Evolutionary conservation across 2,888 invertebrate genomes (phyloP), one percentile per base, ranked within the genome.

Genomic region (Synanthedon tipuliformis): DNA sequence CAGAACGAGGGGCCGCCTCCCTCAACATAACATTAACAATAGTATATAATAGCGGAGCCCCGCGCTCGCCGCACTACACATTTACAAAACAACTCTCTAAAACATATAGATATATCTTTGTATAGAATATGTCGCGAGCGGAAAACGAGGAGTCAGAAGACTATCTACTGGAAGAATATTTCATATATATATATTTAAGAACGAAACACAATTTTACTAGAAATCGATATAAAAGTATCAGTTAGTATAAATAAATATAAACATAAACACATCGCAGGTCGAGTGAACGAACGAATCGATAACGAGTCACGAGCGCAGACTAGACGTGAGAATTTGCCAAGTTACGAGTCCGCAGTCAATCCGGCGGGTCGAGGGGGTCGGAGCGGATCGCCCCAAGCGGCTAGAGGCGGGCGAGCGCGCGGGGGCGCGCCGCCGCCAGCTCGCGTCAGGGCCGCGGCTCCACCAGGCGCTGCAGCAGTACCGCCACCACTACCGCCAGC

Each of bases 401-500:
- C 64, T 57, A 72, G 56, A 80, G 68, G 65, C 73, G 74, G 66
- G 83, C 80, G 61, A 81, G 78, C 54, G 83, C 81, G 65, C 80
- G 75, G 51, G 79, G 67, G 50, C 67, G 68, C 61, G 81, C 77
- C 76, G 76, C 73, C 70, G 66, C 73, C 56, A 82, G 78, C 78
- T 74, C 82, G 69, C 76, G 85, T 84, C 84, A 83, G 74, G 82
- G 83, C 13, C 73, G 78, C 70, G 81, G 75, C 68, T 83, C 85
- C 68, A 86, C 84, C 61, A 88, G 78, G 61, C 84, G 87, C 76
- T 91, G 90, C 66, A 91, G 84, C 63, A 90, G 75, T 65, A 90
- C 88, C 51, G 92, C 92, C 64, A 91, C 84, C 58, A 89, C 67
- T 65, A 92, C 82, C 54, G 91, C 91, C 67, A 91, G 75, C 62